Evolutionary conservation across 2,113 vertebrate species (phyloP).

Genomic region (Puntigrus tetrazona): DNA sequence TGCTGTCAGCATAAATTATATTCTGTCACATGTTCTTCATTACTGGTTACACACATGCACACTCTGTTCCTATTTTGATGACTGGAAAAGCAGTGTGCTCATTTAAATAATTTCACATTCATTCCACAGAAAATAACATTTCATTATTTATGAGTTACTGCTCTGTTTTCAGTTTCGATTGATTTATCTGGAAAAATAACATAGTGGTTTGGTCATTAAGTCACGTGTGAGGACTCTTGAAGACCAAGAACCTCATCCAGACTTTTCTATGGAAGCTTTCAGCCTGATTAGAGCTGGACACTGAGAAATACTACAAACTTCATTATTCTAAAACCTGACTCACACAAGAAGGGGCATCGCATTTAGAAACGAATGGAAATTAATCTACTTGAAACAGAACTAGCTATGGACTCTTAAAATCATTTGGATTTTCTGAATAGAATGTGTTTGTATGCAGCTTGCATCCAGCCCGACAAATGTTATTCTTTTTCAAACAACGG

Average conservation of each 20-base stretch:
- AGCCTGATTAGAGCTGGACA: neutral
- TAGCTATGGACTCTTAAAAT: neutral
- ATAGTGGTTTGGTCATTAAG: neutral
- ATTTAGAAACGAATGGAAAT: neutral
- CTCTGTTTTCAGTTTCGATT: neutral
- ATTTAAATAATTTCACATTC: neutral
- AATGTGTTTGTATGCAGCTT: neutral
- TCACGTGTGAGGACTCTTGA: neutral
- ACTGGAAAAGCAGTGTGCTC: neutral
- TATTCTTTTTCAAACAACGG: neutral
- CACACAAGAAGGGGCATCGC: neutral
- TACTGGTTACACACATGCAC: slow-evolving; percentile 4
- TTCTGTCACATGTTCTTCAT: neutral
- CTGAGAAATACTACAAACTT: neutral
- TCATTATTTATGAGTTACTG: slow-evolving; percentile 25
- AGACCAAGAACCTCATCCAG: neutral
- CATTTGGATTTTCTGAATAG: neutral
- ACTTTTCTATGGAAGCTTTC: neutral
- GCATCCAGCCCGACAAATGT: neutral
- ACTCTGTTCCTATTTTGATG: neutral
- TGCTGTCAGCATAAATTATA: neutral
- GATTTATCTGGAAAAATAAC: slow-evolving; percentile 14
- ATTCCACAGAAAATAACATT: slow-evolving; percentile 8
- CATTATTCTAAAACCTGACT: neutral
- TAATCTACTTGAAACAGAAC: neutral